Evolutionary conservation across 2,888 invertebrate genomes (phyloP).

Genomic region (Cistogaster globosa): DNA sequence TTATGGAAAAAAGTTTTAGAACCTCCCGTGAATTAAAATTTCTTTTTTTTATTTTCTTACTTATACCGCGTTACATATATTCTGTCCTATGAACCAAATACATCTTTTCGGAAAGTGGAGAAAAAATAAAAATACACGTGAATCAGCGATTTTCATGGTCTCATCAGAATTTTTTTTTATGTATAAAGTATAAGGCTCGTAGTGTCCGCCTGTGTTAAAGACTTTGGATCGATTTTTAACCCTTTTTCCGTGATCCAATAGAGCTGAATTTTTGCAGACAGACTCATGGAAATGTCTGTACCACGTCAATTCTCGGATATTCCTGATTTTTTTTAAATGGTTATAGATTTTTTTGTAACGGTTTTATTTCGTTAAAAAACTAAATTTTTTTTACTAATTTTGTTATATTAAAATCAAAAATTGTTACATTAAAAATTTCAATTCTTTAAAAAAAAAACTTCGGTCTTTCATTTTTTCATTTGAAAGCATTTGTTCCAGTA

Average conservation of each 20-base stretch:
- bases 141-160: not conserved
- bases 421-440: not conserved
- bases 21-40: too few relatives aligned
- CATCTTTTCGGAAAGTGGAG: constrained; percentile 3
- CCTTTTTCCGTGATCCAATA: too few relatives aligned
- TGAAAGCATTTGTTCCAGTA: not conserved
- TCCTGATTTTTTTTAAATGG: not conserved
- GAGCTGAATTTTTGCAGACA: too few relatives aligned
- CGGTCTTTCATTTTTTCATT: too few relatives aligned
- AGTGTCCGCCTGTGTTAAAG: too few relatives aligned
- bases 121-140: constrained; percentile 2
- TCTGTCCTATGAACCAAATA: too few relatives aligned
- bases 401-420: not conserved
- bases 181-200: too few relatives aligned
- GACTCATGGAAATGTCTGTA: not conserved
- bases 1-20: too few relatives aligned
- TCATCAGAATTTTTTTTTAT: not conserved
- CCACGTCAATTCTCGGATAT: not conserved
- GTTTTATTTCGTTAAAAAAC: not conserved
- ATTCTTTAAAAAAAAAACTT: not conserved
- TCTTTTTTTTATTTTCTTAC: too few relatives aligned
- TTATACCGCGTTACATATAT: too few relatives aligned
- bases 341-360: not conserved
- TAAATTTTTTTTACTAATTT: too few relatives aligned
- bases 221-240: too few relatives aligned